Evolutionary conservation across 2,888 invertebrate species (phyloP).

Genomic region (Ochlodes sylvanus): DNA sequence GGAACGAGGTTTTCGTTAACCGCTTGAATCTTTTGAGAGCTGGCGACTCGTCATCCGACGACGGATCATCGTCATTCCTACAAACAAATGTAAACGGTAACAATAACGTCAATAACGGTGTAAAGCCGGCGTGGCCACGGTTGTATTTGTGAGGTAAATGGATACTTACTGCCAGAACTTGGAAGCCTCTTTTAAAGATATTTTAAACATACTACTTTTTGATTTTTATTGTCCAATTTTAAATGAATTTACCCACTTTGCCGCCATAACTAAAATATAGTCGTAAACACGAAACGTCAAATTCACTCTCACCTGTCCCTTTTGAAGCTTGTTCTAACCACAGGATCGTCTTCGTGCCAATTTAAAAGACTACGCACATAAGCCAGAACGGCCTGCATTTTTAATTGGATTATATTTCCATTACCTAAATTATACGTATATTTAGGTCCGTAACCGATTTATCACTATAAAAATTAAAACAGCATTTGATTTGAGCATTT

Average conservation of each 20-base stretch:
- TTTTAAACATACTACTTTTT: conserved; percentile 64
- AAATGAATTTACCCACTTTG: conserved; percentile 62
- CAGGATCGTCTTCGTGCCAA: conserved; percentile 65
- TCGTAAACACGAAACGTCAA: conserved; percentile 80
- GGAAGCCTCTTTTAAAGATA: conserved; percentile 68
- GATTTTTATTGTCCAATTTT: conserved; percentile 40
- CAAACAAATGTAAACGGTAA: conserved; percentile 45
- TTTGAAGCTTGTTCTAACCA: conserved; percentile 68
- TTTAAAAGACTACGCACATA: conserved; percentile 74
- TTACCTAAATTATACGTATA: conserved; percentile 54
- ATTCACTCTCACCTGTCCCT: conserved; percentile 71
- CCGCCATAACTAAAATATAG: conserved; percentile 77
- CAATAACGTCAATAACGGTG: background rate
- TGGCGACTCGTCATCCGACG: conserved; percentile 72
- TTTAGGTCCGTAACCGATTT: conserved; percentile 44
- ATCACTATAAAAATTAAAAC: conserved; percentile 45
- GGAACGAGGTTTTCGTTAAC: conserved; percentile 65
- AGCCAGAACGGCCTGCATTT: conserved; percentile 77
- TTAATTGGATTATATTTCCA: conserved; percentile 65
- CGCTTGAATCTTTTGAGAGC: conserved; percentile 70
- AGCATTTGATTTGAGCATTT: background rate
- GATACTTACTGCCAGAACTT: conserved; percentile 74
- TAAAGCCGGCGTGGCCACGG: background rate
- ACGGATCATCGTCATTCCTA: conserved; percentile 72
- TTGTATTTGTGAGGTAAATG: background rate